phyloP scores from a whole-genome alignment of 1,140 invertebrate species.

The Diabrotica undecimpunctata region DNA sequence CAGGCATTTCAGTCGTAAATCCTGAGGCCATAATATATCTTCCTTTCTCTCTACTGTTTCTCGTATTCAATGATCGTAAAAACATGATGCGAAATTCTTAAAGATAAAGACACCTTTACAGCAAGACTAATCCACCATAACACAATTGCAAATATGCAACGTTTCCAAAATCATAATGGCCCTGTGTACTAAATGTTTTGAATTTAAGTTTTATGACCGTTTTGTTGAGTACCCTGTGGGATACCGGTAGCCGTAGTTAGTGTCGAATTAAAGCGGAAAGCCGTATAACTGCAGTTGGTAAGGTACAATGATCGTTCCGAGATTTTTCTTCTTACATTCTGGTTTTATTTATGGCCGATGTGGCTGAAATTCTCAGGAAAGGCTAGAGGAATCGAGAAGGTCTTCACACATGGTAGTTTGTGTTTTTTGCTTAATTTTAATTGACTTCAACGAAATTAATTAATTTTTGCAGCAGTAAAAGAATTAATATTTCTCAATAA shows the following conservation, averaged over 20 bases:
- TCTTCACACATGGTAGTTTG: neutral
- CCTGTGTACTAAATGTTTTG: slow-evolving; percentile 10
- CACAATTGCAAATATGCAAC: slow-evolving; percentile 17
- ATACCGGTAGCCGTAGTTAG: slow-evolving; percentile 10
- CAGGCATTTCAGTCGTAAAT: too few species aligned
- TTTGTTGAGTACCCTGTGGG: slow-evolving; percentile 10
- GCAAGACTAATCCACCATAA: slow-evolving; percentile 4
- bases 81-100: slow-evolving; percentile 10
- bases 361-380: neutral
- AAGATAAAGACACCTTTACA: slow-evolving; percentile 6
- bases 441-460: too few species aligned
- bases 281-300: slow-evolving; percentile 7
- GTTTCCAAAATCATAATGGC: slow-evolving; percentile 11
- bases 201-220: slow-evolving; percentile 11
- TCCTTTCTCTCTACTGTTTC: neutral
- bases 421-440: too few species aligned
- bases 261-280: slow-evolving; percentile 12
- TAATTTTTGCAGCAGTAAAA: too few species aligned
- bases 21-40: too few species aligned
- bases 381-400: neutral
- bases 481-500: too few species aligned
- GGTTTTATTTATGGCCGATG: neutral
- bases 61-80: slow-evolving; percentile 2
- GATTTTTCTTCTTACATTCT: slow-evolving; percentile 1
- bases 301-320: slow-evolving; percentile 11